Evolutionary conservation across 2,797 vertebrate species (phyloP).

Genomic region (Poliocrania exsul): DNA sequence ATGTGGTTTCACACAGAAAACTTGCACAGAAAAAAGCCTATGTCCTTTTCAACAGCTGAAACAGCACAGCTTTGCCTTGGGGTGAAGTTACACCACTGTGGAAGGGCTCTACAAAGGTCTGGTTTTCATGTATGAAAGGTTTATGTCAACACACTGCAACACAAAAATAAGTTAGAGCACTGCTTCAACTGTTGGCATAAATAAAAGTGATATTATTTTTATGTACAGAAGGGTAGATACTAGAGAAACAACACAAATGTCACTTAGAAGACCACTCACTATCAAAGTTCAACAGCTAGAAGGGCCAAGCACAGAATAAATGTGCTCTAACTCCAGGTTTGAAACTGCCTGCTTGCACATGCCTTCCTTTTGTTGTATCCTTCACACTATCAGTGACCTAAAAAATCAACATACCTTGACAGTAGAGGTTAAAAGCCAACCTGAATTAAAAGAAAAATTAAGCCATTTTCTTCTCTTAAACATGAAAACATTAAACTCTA

Average conservation of each 20-base stretch:
- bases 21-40: neutral
- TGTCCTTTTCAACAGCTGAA: neutral
- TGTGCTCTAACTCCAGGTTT: neutral
- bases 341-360: neutral
- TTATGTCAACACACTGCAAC: neutral
- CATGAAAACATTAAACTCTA: neutral
- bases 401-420: neutral
- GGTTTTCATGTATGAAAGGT: neutral
- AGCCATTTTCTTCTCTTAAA: neutral
- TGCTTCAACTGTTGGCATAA: neutral
- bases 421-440: neutral
- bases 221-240: neutral
- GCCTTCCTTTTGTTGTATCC: neutral
- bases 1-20: neutral
- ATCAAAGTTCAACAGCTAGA: neutral
- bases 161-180: neutral
- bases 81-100: neutral
- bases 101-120: neutral
- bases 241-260: neutral
- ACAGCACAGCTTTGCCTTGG: rapidly evolving
- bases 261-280: neutral
- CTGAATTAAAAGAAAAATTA: neutral
- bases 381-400: neutral
- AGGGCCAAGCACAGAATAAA: neutral
- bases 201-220: neutral